These are phyloP conservation scores for Lacerta agilis DNA, from an alignment of 2,797 vertebrate species.

Conservation along the genomic window DNA sequence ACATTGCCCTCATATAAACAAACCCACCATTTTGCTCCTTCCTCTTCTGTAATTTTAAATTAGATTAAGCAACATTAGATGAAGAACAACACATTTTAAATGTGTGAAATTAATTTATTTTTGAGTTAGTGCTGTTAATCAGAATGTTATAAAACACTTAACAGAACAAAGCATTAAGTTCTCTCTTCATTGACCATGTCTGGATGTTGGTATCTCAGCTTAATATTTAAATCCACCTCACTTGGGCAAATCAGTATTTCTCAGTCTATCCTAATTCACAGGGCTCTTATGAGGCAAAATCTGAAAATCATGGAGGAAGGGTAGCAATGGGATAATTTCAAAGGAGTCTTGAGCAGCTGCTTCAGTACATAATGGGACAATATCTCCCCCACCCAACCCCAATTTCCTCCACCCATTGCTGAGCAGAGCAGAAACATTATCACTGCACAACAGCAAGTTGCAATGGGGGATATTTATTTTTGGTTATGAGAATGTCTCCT, in stretches of 20 bases:
- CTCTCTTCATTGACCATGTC: neutral
- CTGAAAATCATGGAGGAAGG: neutral
- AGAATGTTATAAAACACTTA: constrained; percentile 17
- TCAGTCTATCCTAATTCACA: neutral
- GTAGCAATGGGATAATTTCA: neutral
- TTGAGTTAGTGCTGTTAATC: constrained; percentile 3
- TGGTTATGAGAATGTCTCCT: neutral
- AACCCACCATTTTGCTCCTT: neutral
- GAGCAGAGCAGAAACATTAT: constrained; percentile 1
- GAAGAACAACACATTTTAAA: neutral
- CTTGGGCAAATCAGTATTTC: neutral
- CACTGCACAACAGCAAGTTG: neutral
- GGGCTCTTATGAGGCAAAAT: neutral
- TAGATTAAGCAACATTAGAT: constrained; percentile 1
- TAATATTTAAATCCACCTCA: neutral
- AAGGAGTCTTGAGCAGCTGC: neutral
- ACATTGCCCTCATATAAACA: neutral
- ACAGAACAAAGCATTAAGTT: neutral
- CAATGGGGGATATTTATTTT: neutral
- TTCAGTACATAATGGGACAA: neutral
- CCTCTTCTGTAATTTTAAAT: neutral
- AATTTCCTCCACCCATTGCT: neutral
- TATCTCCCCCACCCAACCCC: neutral
- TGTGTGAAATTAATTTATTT: constrained; percentile 3
- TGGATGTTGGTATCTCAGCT: neutral